Percentiles rank a stretch among this genome's conserved stretches.
phyloP scores from a whole-genome alignment of 2,113 vertebrate genomes.

The Seriola dumerili region DNA sequence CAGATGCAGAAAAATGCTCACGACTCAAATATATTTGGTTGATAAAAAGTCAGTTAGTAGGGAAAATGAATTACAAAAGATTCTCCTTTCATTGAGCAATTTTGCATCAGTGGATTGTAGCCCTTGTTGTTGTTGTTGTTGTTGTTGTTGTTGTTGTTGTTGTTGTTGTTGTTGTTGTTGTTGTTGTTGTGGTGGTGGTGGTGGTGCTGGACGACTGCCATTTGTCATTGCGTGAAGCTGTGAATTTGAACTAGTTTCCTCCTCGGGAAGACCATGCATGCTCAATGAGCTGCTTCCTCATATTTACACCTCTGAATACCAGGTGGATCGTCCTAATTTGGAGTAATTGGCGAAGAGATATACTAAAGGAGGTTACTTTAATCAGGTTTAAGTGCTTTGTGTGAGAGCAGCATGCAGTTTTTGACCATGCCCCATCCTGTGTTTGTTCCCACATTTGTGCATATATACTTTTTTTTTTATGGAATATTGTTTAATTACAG shows the following conservation, averaged over 20 bases:
- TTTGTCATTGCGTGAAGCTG: slow-evolving; percentile 8
- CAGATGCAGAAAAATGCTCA: neutral
- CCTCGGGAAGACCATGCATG: neutral
- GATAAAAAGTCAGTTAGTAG: neutral
- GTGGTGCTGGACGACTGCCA: neutral
- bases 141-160: neutral
- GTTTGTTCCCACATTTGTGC: neutral
- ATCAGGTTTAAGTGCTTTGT: neutral
- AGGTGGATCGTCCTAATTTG: neutral
- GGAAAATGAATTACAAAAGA: too few species aligned
- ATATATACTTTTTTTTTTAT: neutral
- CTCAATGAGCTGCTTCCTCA: neutral
- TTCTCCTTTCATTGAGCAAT: neutral
- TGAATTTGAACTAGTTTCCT: neutral
- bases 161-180: neutral
- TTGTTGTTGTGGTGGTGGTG: too few species aligned
- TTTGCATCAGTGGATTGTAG: slow-evolving; percentile 2
- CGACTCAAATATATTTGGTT: neutral
- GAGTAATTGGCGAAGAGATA: neutral
- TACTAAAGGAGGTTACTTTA: neutral
- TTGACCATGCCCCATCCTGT: neutral
- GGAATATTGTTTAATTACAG: neutral
- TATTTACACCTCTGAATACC: neutral
- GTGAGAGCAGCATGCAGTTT: neutral
- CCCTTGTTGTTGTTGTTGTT: neutral